Base-by-base conservation (phyloP, 2,888 invertebrate species). In the Phalera bucephala region DNA sequence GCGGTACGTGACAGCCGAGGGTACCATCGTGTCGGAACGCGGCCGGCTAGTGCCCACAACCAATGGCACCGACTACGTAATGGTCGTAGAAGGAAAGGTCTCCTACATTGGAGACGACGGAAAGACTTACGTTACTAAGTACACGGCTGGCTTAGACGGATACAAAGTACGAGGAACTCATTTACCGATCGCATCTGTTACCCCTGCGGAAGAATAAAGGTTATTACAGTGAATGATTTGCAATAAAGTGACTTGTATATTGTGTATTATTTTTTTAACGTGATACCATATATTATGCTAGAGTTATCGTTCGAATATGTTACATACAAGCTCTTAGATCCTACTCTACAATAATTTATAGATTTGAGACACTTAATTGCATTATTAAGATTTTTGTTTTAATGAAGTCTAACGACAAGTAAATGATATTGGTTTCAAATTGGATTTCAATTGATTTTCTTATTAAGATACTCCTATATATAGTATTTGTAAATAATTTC, bases 41-140 rank as follows among this genome's bases (percentile, higher is more conserved):
- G 79, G 78, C n/a, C 64, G 61, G 11, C 64, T 79, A 0, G 70
- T 79, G 2, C 69, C 72, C 8, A 65, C 56, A 1, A 42, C 56
- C 1, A 58, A 66, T n/a, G 69, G 67, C 2, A 51, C 41, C 2
- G 67, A 49, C 1, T 55, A 70, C 25, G 78, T 77, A 3, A 64
- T 80, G 15, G 55, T 76, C 5, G 42, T 64, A 1, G 77, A 80
- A 33, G 80, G 81, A 1, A 70, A 80, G 46, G 66, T 69, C 19
- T 69, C 70, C n/a, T 82, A 63, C 60, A 55, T 76, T 2, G 69
- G 75, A 0, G 67, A 72, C n/a, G 77, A 80, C 29, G 81, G 80
- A 23, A 60, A 76, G 49, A 67, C 60, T n/a, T 77, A 79, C 54
- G 47, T 73, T 27, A 77, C 77, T 1, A 77, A 72, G 41, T 82